Percentiles rank a stretch among this genome's conserved stretches.
Evolutionary conservation across 2,888 invertebrate genomes (phyloP).

Genomic region (Scelioninae gen. 2): DNA sequence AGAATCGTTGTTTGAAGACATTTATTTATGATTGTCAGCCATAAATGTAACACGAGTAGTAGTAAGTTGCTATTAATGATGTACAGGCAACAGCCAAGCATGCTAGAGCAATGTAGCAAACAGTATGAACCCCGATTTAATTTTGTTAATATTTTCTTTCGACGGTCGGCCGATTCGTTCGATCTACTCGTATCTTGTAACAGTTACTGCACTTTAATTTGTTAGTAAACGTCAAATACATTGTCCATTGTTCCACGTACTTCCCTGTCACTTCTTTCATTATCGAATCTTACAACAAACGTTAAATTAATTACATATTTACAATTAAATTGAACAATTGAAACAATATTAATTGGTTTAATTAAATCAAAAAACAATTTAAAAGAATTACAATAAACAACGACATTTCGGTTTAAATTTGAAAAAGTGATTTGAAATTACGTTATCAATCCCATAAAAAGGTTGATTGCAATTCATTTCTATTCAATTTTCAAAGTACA

Average conservation of each 20-base stretch:
- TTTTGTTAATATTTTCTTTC: slow-evolving; percentile 28
- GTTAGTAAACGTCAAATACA: slow-evolving; percentile 12
- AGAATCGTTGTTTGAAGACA: slow-evolving; percentile 53
- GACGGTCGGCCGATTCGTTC: slow-evolving; percentile 3
- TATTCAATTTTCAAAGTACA: too few species aligned
- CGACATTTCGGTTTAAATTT: too few species aligned
- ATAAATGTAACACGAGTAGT: slow-evolving; percentile 32
- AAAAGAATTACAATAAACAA: too few species aligned
- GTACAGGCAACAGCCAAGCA: slow-evolving; percentile 74
- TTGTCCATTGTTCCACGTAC: neutral
- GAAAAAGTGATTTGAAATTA: too few species aligned
- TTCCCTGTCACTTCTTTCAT: neutral
- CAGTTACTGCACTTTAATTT: slow-evolving; percentile 3
- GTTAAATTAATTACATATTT: too few species aligned
- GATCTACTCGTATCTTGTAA: slow-evolving; percentile 8
- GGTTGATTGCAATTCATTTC: too few species aligned
- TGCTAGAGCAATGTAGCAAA: slow-evolving; percentile 73
- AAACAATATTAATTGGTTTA: too few species aligned
- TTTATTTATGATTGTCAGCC: slow-evolving; percentile 56
- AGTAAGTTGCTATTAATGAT: slow-evolving; percentile 67
- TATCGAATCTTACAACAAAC: too few species aligned
- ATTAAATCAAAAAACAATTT: too few species aligned
- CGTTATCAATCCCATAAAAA: too few species aligned
- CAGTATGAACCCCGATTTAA: slow-evolving; percentile 50
- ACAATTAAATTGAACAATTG: too few species aligned